These are phyloP conservation scores for Orthosia gracilis DNA, from an alignment of 2,888 invertebrate species.

Conservation along the genomic window DNA sequence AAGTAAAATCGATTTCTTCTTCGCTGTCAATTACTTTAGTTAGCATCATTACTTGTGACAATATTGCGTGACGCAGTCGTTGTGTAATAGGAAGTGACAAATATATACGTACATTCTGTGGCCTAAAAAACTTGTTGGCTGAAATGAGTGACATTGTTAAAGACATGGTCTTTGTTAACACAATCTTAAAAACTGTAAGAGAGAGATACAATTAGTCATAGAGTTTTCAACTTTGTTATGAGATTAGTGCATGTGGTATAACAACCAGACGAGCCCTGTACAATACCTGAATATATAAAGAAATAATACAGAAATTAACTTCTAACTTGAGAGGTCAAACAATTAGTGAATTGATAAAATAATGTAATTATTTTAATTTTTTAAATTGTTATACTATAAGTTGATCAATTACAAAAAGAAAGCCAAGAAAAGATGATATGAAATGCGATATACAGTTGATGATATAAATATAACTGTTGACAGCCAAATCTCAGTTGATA, in stretches of 20 bases:
- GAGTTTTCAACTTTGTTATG: no score
- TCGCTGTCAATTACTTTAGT: slow-evolving; percentile 32
- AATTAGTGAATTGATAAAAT: no score
- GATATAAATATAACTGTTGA: background rate
- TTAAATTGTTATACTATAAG: no score
- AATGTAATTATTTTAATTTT: no score
- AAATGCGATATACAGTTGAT: background rate
- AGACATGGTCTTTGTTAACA: background rate
- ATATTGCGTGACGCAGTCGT: slow-evolving; percentile 25
- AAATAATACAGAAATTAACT: no score
- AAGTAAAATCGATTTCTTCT: slow-evolving; percentile 46
- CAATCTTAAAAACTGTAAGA: no score
- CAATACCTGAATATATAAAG: no score
- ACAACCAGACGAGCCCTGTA: no score
- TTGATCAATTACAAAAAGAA: background rate
- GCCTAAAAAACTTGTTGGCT: slow-evolving; percentile 12
- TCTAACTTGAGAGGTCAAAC: no score
- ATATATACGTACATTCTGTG: background rate
- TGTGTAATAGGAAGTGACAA: slow-evolving; percentile 33
- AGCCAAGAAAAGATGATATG: background rate
- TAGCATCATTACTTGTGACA: slow-evolving; percentile 32
- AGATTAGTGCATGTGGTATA: no score
- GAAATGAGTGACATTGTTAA: background rate
- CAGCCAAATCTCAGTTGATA: background rate
- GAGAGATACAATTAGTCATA: no score